Percentiles rank a stretch among this genome's conserved stretches.
These are phyloP conservation scores for Poeciliopsis presidionis DNA, from an alignment of 2,797 vertebrate genomes.

Conservation along the genomic window DNA sequence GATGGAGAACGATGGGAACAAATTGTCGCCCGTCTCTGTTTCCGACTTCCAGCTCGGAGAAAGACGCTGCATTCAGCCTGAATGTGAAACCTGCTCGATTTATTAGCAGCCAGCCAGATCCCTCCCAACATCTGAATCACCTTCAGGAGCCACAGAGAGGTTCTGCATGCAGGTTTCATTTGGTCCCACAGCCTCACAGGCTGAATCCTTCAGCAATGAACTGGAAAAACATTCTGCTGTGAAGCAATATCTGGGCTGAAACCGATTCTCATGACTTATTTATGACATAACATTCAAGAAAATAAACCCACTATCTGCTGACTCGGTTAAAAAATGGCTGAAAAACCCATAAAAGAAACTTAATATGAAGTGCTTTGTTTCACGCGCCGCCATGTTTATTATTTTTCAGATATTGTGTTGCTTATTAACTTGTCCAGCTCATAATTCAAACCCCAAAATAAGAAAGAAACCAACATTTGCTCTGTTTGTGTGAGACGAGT, in stretches of 20 bases:
- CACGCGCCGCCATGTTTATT: slow-evolving; percentile 37
- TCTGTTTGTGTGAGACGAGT: slow-evolving; percentile 4
- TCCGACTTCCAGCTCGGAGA: background rate
- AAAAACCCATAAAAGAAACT: background rate
- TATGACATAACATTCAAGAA: slow-evolving; percentile 31
- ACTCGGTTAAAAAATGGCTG: background rate
- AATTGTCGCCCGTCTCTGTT: background rate
- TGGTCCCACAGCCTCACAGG: background rate
- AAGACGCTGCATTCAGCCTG: background rate
- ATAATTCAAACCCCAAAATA: slow-evolving; percentile 34
- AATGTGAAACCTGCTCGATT: background rate
- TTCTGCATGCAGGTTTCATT: background rate
- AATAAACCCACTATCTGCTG: slow-evolving; percentile 46
- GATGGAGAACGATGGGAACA: background rate
- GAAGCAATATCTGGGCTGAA: slow-evolving; percentile 5
- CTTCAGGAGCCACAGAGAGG: no score
- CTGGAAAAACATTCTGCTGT: background rate
- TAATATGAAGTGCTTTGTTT: slow-evolving; percentile 25
- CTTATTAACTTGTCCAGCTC: slow-evolving; percentile 38
- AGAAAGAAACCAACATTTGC: slow-evolving; percentile 2
- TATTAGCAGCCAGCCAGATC: background rate
- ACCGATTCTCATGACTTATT: slow-evolving; percentile 42
- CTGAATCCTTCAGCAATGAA: background rate
- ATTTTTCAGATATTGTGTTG: slow-evolving; percentile 34
- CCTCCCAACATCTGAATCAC: no score